Evolutionary conservation across 2,888 invertebrate genomes (phyloP).

Genomic region (Lissonota sp.): DNA sequence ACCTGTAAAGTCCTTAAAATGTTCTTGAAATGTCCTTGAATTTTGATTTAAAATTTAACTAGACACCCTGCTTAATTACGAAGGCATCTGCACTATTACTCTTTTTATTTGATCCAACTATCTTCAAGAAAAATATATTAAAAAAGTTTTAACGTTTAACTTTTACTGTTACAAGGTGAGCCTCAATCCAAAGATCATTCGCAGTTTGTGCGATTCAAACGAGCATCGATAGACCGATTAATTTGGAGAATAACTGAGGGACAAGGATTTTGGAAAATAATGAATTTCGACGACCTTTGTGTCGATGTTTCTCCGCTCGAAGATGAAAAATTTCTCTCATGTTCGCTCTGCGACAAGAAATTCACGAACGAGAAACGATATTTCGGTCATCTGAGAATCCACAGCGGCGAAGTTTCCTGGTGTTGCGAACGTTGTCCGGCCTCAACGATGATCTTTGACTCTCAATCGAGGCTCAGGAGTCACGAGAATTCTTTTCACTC

Average conservation of each 20-base stretch:
- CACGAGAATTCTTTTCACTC: conserved; percentile 69
- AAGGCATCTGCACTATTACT: background rate
- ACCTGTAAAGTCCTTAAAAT: no score
- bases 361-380: conserved; percentile 75
- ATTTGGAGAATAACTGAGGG: no score
- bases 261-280: background rate
- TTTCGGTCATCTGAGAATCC: conserved; percentile 76
- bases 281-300: background rate
- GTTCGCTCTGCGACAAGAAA: conserved; percentile 70
- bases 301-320: background rate
- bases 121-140: background rate
- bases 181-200: background rate
- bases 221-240: no score
- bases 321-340: conserved; percentile 51
- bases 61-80: no score
- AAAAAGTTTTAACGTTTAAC: background rate
- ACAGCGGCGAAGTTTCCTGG: conserved; percentile 73
- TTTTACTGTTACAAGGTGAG: background rate
- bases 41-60: no score
- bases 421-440: conserved; percentile 70
- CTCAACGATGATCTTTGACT: conserved; percentile 61
- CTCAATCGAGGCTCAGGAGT: conserved; percentile 62
- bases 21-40: no score
- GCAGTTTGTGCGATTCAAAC: no score
- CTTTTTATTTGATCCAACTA: background rate